Evolutionary conservation across 2,113 vertebrate genomes (phyloP), one percentile per base, ranked within the genome.

Genomic region (Chrysochloris asiatica): DNA sequence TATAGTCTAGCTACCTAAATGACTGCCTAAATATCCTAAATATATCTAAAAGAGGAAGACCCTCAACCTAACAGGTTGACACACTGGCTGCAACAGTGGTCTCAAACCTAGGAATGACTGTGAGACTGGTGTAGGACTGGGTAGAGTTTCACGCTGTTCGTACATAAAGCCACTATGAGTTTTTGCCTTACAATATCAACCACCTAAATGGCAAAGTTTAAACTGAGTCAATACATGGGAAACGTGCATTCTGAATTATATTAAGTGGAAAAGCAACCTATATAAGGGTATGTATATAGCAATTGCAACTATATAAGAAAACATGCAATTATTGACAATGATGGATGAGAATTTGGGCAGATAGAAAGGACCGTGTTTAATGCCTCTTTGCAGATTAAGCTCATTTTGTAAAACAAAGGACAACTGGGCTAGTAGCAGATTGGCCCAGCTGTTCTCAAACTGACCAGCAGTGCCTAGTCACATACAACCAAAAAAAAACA

Each of bases 261-360:
- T 11, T 77, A 82, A 89, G 59, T 19, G 22, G 92, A 8, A 90
- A 90, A 45, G 76, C 48, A 36, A 36, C 69, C n/a, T n/a, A 86
- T n/a, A 26, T 88, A 90, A 75, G 3, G 26, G 83, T 43, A 11
- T 52, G 67, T 21, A 24, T 38, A 16, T 38, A 17, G 77, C 79
- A 72, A 90, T 86, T 80, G 63, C 12, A 48, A 63, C 36, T 33
- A 24, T 47, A 79, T 86, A 52, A 78, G 54, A 88, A 88, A 48
- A 76, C 83, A 50, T 61, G 21, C 67, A 91, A 88, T 92, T 88
- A 83, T 56, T 72, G 52, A 56, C 61, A 73, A 73, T 43, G 78
- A 63, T 17, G 19, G 59, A 43, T 2, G 17, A 77, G 59, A 90
- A 90, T 26, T 84, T 12, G 36, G 28, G 80, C 59, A 52, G 38